Evolutionary conservation across 1,140 invertebrate genomes (phyloP), one percentile per base, ranked within the genome.

Genomic region (Psix sp.): DNA sequence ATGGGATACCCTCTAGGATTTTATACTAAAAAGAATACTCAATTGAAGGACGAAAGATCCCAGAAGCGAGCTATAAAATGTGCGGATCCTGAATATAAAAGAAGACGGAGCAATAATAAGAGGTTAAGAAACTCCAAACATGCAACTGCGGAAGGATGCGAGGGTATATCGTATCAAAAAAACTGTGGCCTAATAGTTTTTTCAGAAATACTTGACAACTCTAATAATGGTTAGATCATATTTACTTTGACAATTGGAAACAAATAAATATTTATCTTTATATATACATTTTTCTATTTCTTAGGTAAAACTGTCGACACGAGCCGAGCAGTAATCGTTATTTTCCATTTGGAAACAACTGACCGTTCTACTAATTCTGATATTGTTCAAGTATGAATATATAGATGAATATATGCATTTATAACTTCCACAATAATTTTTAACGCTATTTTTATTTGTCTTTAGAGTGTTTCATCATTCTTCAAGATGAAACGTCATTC

Each of bases 331-430:
- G 3, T 3, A 4, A 33, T 33, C 10, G 31, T 33, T 33, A 33
- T 33, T 11, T 33, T 33, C n/a, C 5, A 33, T 33, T 33, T 33
- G 31, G 31, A 33, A 33, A 33, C 31, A 33, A 33, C 31, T 6
- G 11, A n/a, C 3, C 11, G 31, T 11, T 33, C 31, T 33, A 3
- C 10, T 3, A 33, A 33, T 4, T 33, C 7, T 33, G 31, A 33
- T 33, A 33, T 33, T 33, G 31, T 33, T 33, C 31, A 33, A n/a
- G 31, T 33, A 33, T n/a, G 5, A 6, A 6, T n/a, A 3, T 5
- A 33, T 11, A 33, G 11, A n/a, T 33, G 3, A 4, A 24, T 24
- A 4, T 24, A 24, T 24, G 7, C 21, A 24, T 3, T 24, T 24
- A 24, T 4, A 24, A 4, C 7, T 3, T 24, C 7, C 3, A 24